Evolutionary conservation across 2,113 vertebrate genomes (phyloP).

Genomic region (Mesoclemmys tuberculata): DNA sequence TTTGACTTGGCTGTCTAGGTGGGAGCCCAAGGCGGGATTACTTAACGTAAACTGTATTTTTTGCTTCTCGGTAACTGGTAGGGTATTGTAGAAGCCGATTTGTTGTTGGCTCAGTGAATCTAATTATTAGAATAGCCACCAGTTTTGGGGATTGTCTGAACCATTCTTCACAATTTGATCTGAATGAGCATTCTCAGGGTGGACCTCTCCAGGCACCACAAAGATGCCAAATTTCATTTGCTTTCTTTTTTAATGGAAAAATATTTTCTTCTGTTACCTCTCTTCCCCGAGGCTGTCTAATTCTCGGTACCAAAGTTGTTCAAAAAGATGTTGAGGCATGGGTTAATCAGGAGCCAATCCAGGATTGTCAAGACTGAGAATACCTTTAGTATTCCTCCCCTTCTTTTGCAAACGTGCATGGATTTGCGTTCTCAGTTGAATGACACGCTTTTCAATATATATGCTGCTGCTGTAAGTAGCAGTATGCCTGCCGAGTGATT

Average conservation of each 20-base stretch:
- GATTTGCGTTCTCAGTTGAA: not conserved
- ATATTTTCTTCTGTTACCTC: not conserved
- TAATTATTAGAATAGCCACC: too few species aligned
- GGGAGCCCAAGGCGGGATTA: too few species aligned
- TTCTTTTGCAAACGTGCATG: not conserved
- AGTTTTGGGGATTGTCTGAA: too few species aligned
- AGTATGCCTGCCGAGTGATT: not conserved
- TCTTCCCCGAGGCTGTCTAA: not conserved
- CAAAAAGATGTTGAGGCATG: not conserved
- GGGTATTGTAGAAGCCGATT: too few species aligned
- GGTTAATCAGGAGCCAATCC: not conserved
- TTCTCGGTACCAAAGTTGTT: constrained; percentile 26
- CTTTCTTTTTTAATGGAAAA: not conserved
- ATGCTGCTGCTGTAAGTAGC: not conserved
- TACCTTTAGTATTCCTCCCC: not conserved
- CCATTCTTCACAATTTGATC: too few species aligned
- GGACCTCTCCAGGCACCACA: too few species aligned
- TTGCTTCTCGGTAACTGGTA: too few species aligned
- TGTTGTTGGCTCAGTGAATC: too few species aligned
- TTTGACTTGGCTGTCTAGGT: too few species aligned
- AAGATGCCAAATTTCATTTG: not conserved
- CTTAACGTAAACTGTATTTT: too few species aligned
- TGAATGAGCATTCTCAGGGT: too few species aligned
- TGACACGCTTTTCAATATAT: not conserved
- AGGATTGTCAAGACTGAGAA: not conserved